Evolutionary conservation across 2,113 vertebrate species (phyloP).

Genomic region (Chaetodon auriga): DNA sequence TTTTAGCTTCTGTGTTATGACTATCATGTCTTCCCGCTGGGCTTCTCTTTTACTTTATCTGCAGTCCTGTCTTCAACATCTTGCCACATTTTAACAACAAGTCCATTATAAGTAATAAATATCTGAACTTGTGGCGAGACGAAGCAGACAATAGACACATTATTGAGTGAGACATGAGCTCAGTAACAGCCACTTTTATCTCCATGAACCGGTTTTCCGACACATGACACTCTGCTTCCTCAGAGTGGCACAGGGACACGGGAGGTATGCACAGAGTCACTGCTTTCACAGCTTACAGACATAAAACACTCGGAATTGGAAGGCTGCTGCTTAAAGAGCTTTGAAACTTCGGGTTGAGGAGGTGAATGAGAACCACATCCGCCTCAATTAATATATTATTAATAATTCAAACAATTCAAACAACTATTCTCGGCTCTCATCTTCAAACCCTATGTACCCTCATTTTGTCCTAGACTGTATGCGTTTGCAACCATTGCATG

Average conservation of each 20-base stretch:
- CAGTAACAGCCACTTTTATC: slow-evolving; percentile 41
- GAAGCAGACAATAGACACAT: slow-evolving; percentile 44
- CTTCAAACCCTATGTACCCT: not conserved
- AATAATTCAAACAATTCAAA: not conserved
- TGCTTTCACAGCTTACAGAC: slow-evolving; percentile 1
- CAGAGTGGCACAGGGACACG: slow-evolving; percentile 9
- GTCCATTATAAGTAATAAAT: slow-evolving; percentile 48
- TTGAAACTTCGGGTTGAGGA: not conserved
- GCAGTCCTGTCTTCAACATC: slow-evolving; percentile 5
- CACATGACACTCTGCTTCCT: slow-evolving; percentile 48
- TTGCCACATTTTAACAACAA: slow-evolving; percentile 36
- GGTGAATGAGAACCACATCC: not conserved
- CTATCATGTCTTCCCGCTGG: slow-evolving; percentile 16
- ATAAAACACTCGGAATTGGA: not conserved
- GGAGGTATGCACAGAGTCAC: not conserved
- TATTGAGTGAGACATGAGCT: slow-evolving; percentile 67
- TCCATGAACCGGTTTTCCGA: slow-evolving; percentile 61
- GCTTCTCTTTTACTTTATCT: slow-evolving; percentile 4
- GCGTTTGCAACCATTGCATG: slow-evolving; percentile 9
- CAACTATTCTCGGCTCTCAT: not conserved
- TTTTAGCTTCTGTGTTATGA: slow-evolving; percentile 28
- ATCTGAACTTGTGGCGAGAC: slow-evolving; percentile 32
- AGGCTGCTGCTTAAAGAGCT: not conserved
- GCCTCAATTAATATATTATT: not conserved
- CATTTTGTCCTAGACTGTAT: not conserved